Conservation (phyloP, 2,113 vertebrate genomes). For the Misgurnus mizolepis region DNA sequence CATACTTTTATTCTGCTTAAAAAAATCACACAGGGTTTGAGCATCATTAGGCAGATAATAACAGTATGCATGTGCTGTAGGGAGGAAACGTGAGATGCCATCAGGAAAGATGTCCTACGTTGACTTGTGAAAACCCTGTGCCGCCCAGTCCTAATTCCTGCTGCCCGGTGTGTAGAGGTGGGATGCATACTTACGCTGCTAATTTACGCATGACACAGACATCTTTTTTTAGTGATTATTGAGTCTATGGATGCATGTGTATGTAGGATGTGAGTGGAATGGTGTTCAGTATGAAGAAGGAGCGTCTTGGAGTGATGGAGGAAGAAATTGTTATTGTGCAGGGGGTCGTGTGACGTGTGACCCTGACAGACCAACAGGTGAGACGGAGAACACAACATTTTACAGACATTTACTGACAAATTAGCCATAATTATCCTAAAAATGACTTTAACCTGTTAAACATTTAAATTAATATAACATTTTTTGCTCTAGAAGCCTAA, state of each 20-base stretch:
- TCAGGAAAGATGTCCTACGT: slow-evolving; percentile 74
- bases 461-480: too few species aligned
- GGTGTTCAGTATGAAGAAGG: slow-evolving; percentile 81
- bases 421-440: not conserved
- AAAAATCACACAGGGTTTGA: too few species aligned
- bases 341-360: slow-evolving; percentile 73
- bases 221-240: not conserved
- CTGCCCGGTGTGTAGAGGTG: slow-evolving; percentile 78
- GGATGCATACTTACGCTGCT: not conserved
- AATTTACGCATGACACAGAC: not conserved
- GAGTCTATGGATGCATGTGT: slow-evolving; percentile 29
- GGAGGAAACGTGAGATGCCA: slow-evolving; percentile 78
- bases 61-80: slow-evolving; percentile 61
- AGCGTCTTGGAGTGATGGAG: slow-evolving; percentile 71
- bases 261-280: slow-evolving; percentile 74
- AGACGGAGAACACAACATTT: not conserved
- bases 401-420: too few species aligned
- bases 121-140: slow-evolving; percentile 69
- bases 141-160: slow-evolving; percentile 72
- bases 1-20: too few species aligned
- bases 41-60: not conserved
- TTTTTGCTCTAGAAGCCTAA: too few species aligned
- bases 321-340: slow-evolving; percentile 76
- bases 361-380: not conserved
- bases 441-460: not conserved